Conservation (phyloP, 2,797 vertebrate species). For the Falco cherrug region DNA sequence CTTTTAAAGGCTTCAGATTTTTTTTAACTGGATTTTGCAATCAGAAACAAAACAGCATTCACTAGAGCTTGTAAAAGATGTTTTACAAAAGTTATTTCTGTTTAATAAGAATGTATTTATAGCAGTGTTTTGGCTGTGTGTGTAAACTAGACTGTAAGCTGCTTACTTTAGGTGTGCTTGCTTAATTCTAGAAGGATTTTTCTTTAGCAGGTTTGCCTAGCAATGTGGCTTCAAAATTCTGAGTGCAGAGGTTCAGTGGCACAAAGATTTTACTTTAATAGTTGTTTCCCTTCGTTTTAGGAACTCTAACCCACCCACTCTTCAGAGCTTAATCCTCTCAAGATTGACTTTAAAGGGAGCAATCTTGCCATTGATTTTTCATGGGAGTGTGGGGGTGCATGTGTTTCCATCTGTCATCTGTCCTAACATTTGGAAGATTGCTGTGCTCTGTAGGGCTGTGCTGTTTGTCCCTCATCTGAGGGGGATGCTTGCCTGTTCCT, state of each 20-base stretch:
- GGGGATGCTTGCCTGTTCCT: not conserved
- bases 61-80: not conserved
- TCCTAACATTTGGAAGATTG: not conserved
- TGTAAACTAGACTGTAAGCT: not conserved
- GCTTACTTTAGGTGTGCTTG: not conserved
- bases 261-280: not conserved
- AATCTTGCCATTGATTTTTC: not conserved
- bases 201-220: not conserved
- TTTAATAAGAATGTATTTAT: conserved; percentile 47
- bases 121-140: not conserved
- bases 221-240: not conserved
- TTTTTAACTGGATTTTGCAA: not conserved
- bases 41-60: not conserved
- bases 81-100: not conserved
- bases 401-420: conserved; percentile 31
- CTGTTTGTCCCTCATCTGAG: not conserved
- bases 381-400: not conserved
- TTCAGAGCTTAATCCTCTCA: not conserved
- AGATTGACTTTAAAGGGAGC: not conserved
- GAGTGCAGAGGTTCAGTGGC: not conserved
- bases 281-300: not conserved
- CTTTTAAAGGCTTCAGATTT: not conserved
- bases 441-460: not conserved
- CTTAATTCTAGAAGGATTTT: not conserved
- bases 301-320: not conserved